Evolutionary conservation across 1,140 invertebrate genomes (phyloP).

Genomic region (Psix sp.): DNA sequence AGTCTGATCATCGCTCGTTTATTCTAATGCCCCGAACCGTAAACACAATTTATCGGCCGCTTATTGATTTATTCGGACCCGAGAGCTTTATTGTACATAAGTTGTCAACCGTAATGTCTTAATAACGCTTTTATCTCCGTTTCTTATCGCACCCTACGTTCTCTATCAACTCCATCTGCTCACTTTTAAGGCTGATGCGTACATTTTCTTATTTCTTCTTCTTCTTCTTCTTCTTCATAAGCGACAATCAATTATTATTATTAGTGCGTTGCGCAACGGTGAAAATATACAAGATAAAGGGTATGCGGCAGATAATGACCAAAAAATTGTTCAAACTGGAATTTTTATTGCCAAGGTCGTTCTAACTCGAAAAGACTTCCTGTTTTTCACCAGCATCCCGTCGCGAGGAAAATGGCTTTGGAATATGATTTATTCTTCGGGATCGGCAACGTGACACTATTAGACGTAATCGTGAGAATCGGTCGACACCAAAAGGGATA

Average conservation of each 20-base stretch:
- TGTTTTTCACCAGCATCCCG: constrained; percentile 12
- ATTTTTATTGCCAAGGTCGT: constrained; percentile 27
- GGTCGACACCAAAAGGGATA: background rate
- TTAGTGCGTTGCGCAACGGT: background rate
- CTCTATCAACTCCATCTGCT: constrained; percentile 21
- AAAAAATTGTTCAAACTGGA: constrained; percentile 25
- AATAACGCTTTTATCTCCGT: constrained; percentile 45
- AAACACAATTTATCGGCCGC: constrained; percentile 39
- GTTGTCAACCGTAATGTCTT: constrained; percentile 52
- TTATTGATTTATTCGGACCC: constrained; percentile 48
- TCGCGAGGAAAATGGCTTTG: constrained; percentile 21
- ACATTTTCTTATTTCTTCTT: constrained; percentile 14
- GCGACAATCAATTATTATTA: constrained; percentile 22
- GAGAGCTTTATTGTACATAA: constrained; percentile 49
- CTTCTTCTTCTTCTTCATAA: too few relatives aligned
- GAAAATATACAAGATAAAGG: background rate
- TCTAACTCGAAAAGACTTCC: constrained; percentile 38
- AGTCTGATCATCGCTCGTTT: constrained; percentile 25
- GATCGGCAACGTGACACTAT: constrained; percentile 22
- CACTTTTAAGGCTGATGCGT: constrained; percentile 9
- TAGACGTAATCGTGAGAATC: constrained; percentile 17
- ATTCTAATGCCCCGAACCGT: constrained; percentile 39
- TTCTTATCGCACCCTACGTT: constrained; percentile 15
- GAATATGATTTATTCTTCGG: constrained; percentile 36
- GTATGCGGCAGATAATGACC: constrained; percentile 7